A percentile compares a stretch with the other conserved stretches of the same genome.
phyloP scores from a whole-genome alignment of 2,113 vertebrate genomes.

The Leptodactylus fuscus region DNA sequence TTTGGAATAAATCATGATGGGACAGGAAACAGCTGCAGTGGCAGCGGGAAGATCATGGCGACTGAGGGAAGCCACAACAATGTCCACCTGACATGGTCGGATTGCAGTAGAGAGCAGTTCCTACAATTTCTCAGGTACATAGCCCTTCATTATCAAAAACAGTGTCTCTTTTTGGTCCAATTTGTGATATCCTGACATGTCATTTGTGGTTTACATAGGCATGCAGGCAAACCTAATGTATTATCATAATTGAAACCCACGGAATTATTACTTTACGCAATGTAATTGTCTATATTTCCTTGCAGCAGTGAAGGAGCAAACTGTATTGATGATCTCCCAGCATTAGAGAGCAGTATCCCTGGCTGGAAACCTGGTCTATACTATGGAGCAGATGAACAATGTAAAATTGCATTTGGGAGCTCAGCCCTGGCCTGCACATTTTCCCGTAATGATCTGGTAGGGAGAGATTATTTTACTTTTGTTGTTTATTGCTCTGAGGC shows the following conservation, averaged over 20 bases:
- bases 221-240: no score
- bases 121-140: slow-evolving; percentile 83
- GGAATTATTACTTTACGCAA: no score
- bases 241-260: no score
- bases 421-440: slow-evolving; percentile 87
- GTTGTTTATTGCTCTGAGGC: background rate
- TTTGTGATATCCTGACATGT: background rate
- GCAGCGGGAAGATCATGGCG: slow-evolving; percentile 87
- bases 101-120: slow-evolving; percentile 86
- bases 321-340: slow-evolving; percentile 83
- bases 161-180: background rate
- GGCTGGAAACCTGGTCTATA: slow-evolving; percentile 88
- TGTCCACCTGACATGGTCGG: slow-evolving; percentile 85
- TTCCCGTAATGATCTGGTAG: slow-evolving; percentile 78
- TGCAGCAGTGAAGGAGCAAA: slow-evolving; percentile 81
- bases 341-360: slow-evolving; percentile 70
- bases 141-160: no score
- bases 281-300: slow-evolving; percentile 40
- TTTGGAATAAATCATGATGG: slow-evolving; percentile 92
- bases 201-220: background rate
- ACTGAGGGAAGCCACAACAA: slow-evolving; percentile 81
- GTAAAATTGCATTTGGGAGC: slow-evolving; percentile 88
- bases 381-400: slow-evolving; percentile 92
- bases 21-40: slow-evolving; percentile 77
- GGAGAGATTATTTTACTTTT: slow-evolving; percentile 53